Base-by-base conservation (phyloP, 2,797 vertebrate genomes). In the Arnoldichthys spilopterus region DNA sequence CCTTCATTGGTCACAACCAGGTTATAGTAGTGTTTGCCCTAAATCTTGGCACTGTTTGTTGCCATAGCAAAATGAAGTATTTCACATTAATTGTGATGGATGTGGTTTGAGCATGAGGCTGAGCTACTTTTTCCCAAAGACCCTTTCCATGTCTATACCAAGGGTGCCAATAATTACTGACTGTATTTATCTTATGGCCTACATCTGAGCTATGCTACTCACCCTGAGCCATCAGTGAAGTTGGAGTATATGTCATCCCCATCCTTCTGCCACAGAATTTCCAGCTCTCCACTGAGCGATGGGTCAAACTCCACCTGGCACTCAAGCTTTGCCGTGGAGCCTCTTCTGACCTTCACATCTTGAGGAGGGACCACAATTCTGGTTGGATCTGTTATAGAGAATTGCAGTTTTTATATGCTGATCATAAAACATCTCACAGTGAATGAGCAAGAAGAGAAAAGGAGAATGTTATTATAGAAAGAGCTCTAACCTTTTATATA, bases 241-340 rank as follows among this genome's bases (percentile, higher is more conserved):
- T 92, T 93, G 51, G 84, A 81, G 77, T 83, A 88, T 69, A 97
- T 90, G 62, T 93, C 87, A 30, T 89, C 84, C 3, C 92, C 95
- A 43, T 93, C 87, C 78, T 91, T 93, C 68, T 54, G 86, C 93
- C 93, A 94, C 1, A 88, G 6, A 63, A 94, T 63, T 85, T 90
- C 79, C 82, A 93, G 92, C 18, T 91, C 85, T 77, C 64, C 79
- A 69, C 45, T 76, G 76, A 99, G 92, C 84, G 95, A 94, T 30
- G 87, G 76, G 80, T 99, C 97, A 16, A 91, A 95, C 37, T 90
- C 87, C 66, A 92, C 92, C 67, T 90, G 90, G 78, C 98, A 99
- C 58, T 66, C 90, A 81, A 99, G 82, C 84, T 92, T 91, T 22
- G 95, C 87, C 0, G 87, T 87, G 24, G 91, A 93, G 0, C 94